Evolutionary conservation across 53 echinoderm and acorn worm genomes (phyloP).

Genomic region (Paracentrotus lividus): DNA sequence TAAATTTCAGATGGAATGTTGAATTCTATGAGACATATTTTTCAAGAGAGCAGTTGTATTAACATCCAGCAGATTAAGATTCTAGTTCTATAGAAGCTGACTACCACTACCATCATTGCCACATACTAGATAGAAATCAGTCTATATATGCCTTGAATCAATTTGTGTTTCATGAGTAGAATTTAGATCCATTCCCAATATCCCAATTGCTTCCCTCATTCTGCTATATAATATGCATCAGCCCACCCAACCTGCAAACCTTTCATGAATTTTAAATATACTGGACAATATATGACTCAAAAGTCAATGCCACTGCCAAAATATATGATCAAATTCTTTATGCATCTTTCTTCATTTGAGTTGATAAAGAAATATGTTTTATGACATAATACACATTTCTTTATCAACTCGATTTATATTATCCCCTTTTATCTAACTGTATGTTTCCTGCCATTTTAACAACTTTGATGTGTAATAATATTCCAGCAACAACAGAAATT

Average conservation of each 20-base stretch:
- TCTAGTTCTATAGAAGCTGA: background rate
- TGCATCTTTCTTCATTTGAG: background rate
- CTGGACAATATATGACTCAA: no score
- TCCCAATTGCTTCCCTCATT: conserved; percentile 10
- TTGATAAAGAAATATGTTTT: background rate
- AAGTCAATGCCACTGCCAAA: background rate
- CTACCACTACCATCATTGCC: background rate
- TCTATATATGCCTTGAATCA: background rate
- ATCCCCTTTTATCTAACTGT: background rate
- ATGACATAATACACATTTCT: no score
- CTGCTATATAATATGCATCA: background rate
- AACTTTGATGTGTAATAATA: background rate
- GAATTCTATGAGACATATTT: background rate
- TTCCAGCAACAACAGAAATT: background rate
- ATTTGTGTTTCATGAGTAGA: background rate
- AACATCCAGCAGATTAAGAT: background rate
- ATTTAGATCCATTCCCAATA: background rate
- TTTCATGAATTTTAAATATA: background rate
- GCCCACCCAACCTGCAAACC: background rate
- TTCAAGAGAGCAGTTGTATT: background rate
- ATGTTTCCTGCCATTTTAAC: background rate
- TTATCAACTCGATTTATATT: no score
- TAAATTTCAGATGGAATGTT: background rate
- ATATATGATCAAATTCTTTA: background rate
- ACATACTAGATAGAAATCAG: background rate